These are phyloP conservation scores for Pammene aurita DNA, from an alignment of 2,888 invertebrate genomes.

Conservation along the genomic window DNA sequence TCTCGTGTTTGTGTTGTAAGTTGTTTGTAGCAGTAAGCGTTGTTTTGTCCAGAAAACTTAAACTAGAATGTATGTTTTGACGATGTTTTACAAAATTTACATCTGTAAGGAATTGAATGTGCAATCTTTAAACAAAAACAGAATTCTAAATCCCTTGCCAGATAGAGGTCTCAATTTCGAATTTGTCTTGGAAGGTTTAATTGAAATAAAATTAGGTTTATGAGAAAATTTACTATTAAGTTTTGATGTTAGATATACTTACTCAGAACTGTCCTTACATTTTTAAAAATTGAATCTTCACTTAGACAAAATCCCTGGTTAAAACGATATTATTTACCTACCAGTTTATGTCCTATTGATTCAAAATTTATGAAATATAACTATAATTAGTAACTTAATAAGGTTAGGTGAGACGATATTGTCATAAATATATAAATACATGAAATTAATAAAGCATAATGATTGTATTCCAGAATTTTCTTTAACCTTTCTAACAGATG, in stretches of 20 bases:
- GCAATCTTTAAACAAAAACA: slow-evolving; percentile 41
- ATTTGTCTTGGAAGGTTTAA: slow-evolving; percentile 67
- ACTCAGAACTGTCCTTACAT: slow-evolving; percentile 66
- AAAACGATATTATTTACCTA: slow-evolving; percentile 75
- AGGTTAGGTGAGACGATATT: slow-evolving; percentile 84
- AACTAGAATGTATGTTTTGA: slow-evolving; percentile 44
- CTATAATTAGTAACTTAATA: slow-evolving; percentile 83
- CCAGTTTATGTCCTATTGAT: slow-evolving; percentile 79
- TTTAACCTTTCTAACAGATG: slow-evolving; percentile 50
- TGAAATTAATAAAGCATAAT: slow-evolving; percentile 85
- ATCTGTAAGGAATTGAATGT: slow-evolving; percentile 34
- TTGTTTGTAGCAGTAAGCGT: slow-evolving; percentile 67
- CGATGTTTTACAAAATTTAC: slow-evolving; percentile 34
- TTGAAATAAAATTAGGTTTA: slow-evolving; percentile 65
- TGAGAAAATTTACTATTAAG: slow-evolving; percentile 64
- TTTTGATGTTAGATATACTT: slow-evolving; percentile 69
- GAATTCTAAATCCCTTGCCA: slow-evolving; percentile 67
- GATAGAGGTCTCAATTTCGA: slow-evolving; percentile 63
- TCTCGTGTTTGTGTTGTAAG: slow-evolving; percentile 70
- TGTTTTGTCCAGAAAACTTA: slow-evolving; percentile 56
- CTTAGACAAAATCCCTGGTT: slow-evolving; percentile 69
- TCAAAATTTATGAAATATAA: slow-evolving; percentile 82
- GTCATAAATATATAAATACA: slow-evolving; percentile 85
- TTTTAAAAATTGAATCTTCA: slow-evolving; percentile 68
- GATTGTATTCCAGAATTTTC: slow-evolving; percentile 79